Evolutionary conservation across 2,888 invertebrate genomes (phyloP), one percentile per base, ranked within the genome.

Genomic region (Zonitis immaculata): DNA sequence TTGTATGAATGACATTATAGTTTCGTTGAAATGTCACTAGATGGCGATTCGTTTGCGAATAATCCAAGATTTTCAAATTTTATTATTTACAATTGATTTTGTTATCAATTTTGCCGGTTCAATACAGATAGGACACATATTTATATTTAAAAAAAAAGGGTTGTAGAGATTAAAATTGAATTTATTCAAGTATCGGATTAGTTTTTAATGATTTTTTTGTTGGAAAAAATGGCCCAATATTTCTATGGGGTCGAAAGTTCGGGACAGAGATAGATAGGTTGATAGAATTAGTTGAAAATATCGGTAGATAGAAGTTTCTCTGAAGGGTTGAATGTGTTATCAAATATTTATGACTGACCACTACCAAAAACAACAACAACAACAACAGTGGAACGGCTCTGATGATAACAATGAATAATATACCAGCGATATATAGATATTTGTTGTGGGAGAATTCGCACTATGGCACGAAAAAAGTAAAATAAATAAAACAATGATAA

Each of bases 321-420:
- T 39, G 39, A 39, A 20, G 18, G 20, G 26, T 8, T 39, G 39
- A 39, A 11, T 39, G 49, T 49, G 54, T 47, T 50, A 54, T 50
- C 49, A 54, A 54, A 48, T 48, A 54, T 51, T 54, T 54, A 54
- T 51, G 48, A 51, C 48, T 25, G 30, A n/a, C 27, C 18, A n/a
- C n/a, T n/a, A n/a, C n/a, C n/a, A n/a, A n/a, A n/a, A n/a, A n/a
- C n/a, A n/a, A n/a, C n/a, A n/a, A n/a, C n/a, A n/a, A n/a, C n/a
- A 26, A 30, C 49, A 30, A 45, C 42, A 4, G 6, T 26, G 22
- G 26, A 26, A 39, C 39, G 44, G 42, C 53, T 45, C 35, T 49
- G n/a, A 32, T 35, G 49, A 50, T 50, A 54, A 54, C 49, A 47
- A 54, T 54, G 49, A 54, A 35, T 54, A 54, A 54, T 50, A 43